Evolutionary conservation across 2,888 invertebrate genomes (phyloP), one percentile per base, ranked within the genome.

Genomic region (Branchellion lobata): DNA sequence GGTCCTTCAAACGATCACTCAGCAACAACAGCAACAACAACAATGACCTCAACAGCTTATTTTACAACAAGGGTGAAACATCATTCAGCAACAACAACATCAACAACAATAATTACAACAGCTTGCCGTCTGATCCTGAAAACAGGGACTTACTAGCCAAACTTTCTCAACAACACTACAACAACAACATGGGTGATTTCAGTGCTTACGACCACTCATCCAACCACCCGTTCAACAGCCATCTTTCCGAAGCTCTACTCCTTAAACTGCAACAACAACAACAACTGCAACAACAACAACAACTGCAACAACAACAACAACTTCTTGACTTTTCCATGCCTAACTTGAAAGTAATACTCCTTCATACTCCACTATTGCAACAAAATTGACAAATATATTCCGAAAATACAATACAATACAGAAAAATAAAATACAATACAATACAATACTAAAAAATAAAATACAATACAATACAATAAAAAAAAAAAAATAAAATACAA

Each of bases 41-140:
- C 69, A 69, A 11, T 33, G 69, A 69, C 27, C 3, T 69, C 27
- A 69, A 69, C 69, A 69, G 29, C n/a, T 18, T 69, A 18, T 69
- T 69, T n/a, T 69, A 69, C 69, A 69, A 69, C 69, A 34, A 69
- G 24, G 61, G n/a, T 57, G 61, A 57, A 57, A 14, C 61, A 24
- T 57, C 61, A 24, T 57, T 14, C 24, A 57, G n/a, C 61, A 57
- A 57, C 61, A 57, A 18, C 24, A 24, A 24, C 24, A 47, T 14
- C 47, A 57, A 57, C 61, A 18, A 18, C 24, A 57, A 18, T n/a
- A 24, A 24, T n/a, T 24, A 57, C 61, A 57, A 57, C 61, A 57
- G 21, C 24, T 24, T 57, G 11, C 61, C 8, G 3, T 57, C 61
- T 14, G 61, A 57, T n/a, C 21, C 24, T 57, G 61, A 57, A 57